phyloP scores from a whole-genome alignment of 2,113 vertebrate genomes.

The Cebus imitator region DNA sequence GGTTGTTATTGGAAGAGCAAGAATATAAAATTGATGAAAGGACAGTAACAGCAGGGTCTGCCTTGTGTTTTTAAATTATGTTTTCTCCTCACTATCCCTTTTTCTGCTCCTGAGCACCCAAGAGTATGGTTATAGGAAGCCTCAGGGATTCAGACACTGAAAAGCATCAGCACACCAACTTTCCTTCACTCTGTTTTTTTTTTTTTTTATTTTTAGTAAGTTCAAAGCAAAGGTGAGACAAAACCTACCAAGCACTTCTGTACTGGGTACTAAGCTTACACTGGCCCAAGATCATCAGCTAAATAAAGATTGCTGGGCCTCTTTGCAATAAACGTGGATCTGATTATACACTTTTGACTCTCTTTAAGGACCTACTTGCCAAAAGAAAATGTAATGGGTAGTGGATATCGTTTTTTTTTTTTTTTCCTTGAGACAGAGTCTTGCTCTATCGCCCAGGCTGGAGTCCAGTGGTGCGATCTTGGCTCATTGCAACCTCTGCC shows the following conservation, averaged over 20 bases:
- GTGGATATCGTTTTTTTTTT: no score
- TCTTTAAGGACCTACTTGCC: background rate
- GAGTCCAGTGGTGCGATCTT: no score
- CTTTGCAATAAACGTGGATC: background rate
- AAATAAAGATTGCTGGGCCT: background rate
- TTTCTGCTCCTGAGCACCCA: background rate
- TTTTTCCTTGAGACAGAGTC: no score
- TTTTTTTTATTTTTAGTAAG: background rate
- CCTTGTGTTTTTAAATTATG: background rate
- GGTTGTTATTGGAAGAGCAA: background rate
- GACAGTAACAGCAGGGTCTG: background rate
- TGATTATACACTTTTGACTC: background rate
- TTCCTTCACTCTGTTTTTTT: background rate
- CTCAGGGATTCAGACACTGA: background rate
- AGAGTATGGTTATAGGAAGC: background rate
- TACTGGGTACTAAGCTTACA: background rate
- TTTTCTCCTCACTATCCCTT: accelerated
- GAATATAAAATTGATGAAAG: background rate
- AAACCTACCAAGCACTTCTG: background rate
- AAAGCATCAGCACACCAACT: background rate
- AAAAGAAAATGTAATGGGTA: background rate
- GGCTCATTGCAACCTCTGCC: no score
- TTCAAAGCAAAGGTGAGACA: background rate
- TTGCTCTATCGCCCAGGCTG: no score
- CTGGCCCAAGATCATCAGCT: background rate